phyloP scores from a whole-genome alignment of 2,888 invertebrate species.

The Dicyrtoma fusca region DNA sequence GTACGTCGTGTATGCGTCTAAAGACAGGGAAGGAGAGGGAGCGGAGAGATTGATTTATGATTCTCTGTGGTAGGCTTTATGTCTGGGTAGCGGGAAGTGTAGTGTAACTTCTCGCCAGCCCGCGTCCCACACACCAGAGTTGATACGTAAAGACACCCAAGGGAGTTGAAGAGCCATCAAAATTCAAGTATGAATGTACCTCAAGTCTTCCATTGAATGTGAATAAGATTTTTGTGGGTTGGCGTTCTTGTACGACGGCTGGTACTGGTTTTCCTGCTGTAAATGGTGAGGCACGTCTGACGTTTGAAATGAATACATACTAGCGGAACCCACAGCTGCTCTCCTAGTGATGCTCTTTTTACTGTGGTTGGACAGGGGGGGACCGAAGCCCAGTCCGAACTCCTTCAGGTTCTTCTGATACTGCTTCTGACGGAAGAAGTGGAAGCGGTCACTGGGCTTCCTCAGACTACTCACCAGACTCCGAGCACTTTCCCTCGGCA shows the following conservation, averaged over 20 bases:
- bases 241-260: constrained; percentile 6
- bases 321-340: constrained; percentile 5
- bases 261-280: background rate
- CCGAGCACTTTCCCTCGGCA: background rate
- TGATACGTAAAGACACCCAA: constrained; percentile 27
- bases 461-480: background rate
- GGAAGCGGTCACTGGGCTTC: constrained; percentile 27
- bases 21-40: background rate
- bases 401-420: constrained; percentile 39
- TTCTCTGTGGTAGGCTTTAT: constrained; percentile 6
- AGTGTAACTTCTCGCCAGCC: too few species aligned
- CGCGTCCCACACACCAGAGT: background rate
- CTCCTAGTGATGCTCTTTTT: background rate
- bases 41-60: constrained; percentile 6
- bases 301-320: constrained; percentile 25
- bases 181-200: constrained; percentile 43
- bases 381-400: constrained; percentile 29
- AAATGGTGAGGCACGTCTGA: constrained; percentile 21
- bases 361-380: background rate
- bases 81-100: background rate
- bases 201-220: constrained; percentile 50
- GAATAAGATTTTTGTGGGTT: constrained; percentile 44
- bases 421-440: constrained; percentile 34
- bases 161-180: constrained; percentile 15
- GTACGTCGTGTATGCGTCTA: too few species aligned